Conservation (phyloP, 1,140 invertebrate genomes). For the Drosophila hydei region DNA sequence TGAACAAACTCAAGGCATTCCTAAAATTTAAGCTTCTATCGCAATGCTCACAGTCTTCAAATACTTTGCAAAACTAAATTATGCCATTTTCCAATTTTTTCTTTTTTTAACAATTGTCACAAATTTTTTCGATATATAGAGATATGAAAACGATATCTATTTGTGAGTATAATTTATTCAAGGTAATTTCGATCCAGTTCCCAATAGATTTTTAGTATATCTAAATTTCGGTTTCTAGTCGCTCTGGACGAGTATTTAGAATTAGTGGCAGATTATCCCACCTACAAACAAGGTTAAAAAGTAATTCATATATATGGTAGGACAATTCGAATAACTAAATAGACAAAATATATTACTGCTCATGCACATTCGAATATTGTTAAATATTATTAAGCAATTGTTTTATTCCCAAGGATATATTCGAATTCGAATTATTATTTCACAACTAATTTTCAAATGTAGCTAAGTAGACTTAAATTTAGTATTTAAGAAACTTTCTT, state of each 20-base stretch:
- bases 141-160: too few relatives aligned
- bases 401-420: conserved; percentile 10
- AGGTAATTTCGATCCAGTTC: too few relatives aligned
- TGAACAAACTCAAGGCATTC: too few relatives aligned
- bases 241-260: conserved; percentile 7
- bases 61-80: too few relatives aligned
- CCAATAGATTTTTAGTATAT: too few relatives aligned
- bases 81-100: too few relatives aligned
- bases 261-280: conserved; percentile 29
- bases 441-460: neutral
- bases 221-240: neutral
- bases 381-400: neutral
- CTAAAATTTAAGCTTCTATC: too few relatives aligned
- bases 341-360: neutral
- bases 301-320: neutral
- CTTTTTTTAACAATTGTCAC: too few relatives aligned
- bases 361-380: too few relatives aligned
- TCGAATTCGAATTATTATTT: conserved; percentile 1
- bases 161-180: too few relatives aligned
- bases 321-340: neutral
- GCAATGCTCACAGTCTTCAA: too few relatives aligned
- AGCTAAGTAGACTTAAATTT: conserved; percentile 3
- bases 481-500: neutral
- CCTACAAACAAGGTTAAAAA: conserved; percentile 17
- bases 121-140: too few relatives aligned